Percentiles rank a stretch among this genome's conserved stretches.
Evolutionary conservation across 2,113 vertebrate species (phyloP).

Genomic region (Aspiorhynchus laticeps): DNA sequence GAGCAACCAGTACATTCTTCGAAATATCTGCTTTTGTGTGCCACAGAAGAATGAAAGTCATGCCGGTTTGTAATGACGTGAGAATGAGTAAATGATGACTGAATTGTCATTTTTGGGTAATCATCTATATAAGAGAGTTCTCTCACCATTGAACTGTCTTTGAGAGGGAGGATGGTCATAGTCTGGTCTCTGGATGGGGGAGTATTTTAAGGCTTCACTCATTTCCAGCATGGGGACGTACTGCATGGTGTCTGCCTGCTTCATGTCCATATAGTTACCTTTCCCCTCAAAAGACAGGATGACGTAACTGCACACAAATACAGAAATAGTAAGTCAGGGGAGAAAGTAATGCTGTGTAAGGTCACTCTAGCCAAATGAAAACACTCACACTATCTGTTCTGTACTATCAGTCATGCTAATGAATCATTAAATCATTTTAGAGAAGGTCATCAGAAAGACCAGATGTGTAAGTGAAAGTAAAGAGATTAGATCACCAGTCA

Average conservation of each 20-base stretch:
- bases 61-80: neutral
- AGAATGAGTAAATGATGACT: neutral
- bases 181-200: conserved; percentile 86
- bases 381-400: neutral
- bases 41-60: neutral
- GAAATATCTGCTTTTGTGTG: neutral
- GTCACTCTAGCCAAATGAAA: conserved; percentile 6
- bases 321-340: conserved; percentile 4
- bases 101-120: neutral
- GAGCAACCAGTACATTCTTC: neutral
- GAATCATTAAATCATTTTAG: conserved; percentile 3
- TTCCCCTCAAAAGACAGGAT: conserved; percentile 97
- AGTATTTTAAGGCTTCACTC: conserved; percentile 88
- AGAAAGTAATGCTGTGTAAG: neutral
- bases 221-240: conserved; percentile 98
- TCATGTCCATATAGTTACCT: conserved; percentile 99
- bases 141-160: conserved; percentile 84
- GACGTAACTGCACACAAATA: conserved; percentile 83
- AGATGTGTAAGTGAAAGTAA: neutral
- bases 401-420: neutral
- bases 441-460: neutral
- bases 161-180: conserved; percentile 94
- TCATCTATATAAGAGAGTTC: neutral
- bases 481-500: conserved; percentile 29
- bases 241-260: conserved; percentile 91